Base-by-base conservation (phyloP, 2,797 vertebrate species). In the Craterocephalus amniculus region DNA sequence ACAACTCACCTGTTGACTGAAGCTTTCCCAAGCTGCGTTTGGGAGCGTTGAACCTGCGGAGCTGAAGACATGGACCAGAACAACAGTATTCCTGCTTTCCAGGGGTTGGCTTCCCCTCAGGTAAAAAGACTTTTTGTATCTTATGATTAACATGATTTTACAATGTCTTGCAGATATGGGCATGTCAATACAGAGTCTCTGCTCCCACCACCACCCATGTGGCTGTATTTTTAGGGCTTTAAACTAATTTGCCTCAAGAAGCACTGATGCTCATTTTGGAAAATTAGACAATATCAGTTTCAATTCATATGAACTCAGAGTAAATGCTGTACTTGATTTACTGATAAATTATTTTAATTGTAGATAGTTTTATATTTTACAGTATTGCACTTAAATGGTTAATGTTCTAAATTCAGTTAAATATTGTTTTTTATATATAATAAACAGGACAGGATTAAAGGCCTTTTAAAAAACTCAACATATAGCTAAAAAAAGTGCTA, bases 31-130 rank as follows among this genome's bases (percentile, higher is more conserved):
- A 26, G 20, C 27, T 26, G 72, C 54, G 74, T 66, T 20, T 69
- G 6, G 80, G 83, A 81, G 85, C 78, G 84, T 84, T 69, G 32
- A 74, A 78, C 45, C 51, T 20, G 67, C 81, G 43, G 63, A 63
- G 10, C 57, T 60, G 10, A 63, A 72, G 35, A 78, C 4, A 99
- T 99, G 98, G 98, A 99, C 93, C 98, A 99, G 93, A 99, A 98
- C 93, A 99, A 95, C 94, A 98, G 97, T 84, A 85, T 98, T 74
- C 95, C 96, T 1, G 89, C 96, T n/a, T 99, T 98, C 73, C 98
- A 98, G 92, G 97, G 97, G n/a, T 88, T 99, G 90, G 95, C 97
- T 31, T 99, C 98, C 32, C 97, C 98, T 63, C 96, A 95, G 96
- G 98, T 99, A 92, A 94, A 55, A 22, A n/a, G 1, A 6, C 1